Evolutionary conservation across 2,888 invertebrate genomes (phyloP).

Genomic region (Ochropacha duplaris): DNA sequence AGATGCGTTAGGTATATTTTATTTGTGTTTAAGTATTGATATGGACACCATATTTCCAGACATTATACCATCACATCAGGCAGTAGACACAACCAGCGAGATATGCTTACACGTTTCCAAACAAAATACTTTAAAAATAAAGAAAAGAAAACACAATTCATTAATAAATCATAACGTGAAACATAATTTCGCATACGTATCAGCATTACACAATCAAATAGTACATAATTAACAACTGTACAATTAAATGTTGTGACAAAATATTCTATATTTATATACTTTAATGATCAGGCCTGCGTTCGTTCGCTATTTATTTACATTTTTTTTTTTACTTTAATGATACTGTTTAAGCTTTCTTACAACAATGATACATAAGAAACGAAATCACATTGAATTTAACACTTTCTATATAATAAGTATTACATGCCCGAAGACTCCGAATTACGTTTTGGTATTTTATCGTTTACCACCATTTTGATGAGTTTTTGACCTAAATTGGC

Average conservation of each 20-base stretch:
- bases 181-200: constrained; percentile 63
- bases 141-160: constrained; percentile 53
- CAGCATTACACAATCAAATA: constrained; percentile 59
- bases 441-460: constrained; percentile 11
- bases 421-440: constrained; percentile 56
- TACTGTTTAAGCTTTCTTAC: constrained; percentile 41
- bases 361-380: constrained; percentile 5
- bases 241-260: constrained; percentile 66
- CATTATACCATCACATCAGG: too few species aligned
- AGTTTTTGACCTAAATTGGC: constrained; percentile 18
- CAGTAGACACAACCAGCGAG: constrained; percentile 10
- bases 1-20: neutral
- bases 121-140: constrained; percentile 29
- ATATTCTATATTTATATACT: constrained; percentile 48
- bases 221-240: constrained; percentile 23
- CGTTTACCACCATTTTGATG: constrained; percentile 22
- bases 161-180: constrained; percentile 51
- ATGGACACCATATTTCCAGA: neutral
- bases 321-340: constrained; percentile 31
- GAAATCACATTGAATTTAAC: constrained; percentile 27
- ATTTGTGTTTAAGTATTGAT: neutral
- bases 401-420: constrained; percentile 56
- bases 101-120: constrained; percentile 7
- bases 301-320: constrained; percentile 74
- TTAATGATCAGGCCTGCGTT: constrained; percentile 69